These are phyloP conservation scores for Ataeniobius toweri DNA, from an alignment of 2,797 vertebrate species.

Conservation along the genomic window DNA sequence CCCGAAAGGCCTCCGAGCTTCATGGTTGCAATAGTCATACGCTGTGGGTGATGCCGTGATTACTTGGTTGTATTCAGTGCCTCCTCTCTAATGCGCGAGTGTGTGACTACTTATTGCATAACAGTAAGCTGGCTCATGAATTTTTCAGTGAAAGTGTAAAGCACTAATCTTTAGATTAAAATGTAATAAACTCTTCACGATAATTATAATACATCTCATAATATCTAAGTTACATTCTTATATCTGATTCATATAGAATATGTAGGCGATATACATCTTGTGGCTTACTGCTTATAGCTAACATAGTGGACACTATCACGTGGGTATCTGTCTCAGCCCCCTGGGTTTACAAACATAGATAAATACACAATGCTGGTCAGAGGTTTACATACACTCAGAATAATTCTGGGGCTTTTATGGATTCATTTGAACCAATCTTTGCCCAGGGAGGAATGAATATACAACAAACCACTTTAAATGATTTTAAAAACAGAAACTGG, in stretches of 20 bases:
- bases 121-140: slow-evolving; percentile 74
- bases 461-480: not conserved
- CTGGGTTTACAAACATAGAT: slow-evolving; percentile 58
- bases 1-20: slow-evolving; percentile 52
- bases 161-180: slow-evolving; percentile 68
- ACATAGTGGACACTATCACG: slow-evolving; percentile 48
- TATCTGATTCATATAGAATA: slow-evolving; percentile 74
- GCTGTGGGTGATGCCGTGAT: slow-evolving; percentile 35
- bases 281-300: slow-evolving; percentile 63
- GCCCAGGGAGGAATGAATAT: not conserved
- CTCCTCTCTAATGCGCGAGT: slow-evolving; percentile 35
- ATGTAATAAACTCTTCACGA: slow-evolving; percentile 76
- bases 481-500: not conserved
- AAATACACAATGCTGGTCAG: slow-evolving; percentile 17
- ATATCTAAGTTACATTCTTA: slow-evolving; percentile 83
- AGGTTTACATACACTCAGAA: not conserved
- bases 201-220: slow-evolving; percentile 73
- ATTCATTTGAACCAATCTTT: not conserved
- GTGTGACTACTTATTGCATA: slow-evolving; percentile 80
- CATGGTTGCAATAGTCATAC: slow-evolving; percentile 57
- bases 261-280: slow-evolving; percentile 71
- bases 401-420: not conserved
- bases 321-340: slow-evolving; percentile 53
- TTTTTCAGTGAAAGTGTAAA: slow-evolving; percentile 67
- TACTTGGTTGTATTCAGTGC: slow-evolving; percentile 32